phyloP scores from a whole-genome alignment of 1,140 invertebrate species.

The Bombus cullumanus region DNA sequence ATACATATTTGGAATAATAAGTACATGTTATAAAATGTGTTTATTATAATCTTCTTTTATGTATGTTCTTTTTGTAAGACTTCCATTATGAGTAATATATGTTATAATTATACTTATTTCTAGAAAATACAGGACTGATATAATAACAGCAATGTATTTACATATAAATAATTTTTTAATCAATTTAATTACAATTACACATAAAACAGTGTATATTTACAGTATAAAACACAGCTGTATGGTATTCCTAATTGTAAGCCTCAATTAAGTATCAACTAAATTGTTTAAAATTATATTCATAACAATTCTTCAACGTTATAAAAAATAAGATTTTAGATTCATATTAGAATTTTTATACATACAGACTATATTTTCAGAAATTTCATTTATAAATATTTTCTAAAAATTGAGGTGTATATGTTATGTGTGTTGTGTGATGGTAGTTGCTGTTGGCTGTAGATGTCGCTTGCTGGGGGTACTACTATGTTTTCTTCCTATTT shows the following conservation, averaged over 20 bases:
- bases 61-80: not conserved
- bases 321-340: not conserved
- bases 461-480: too few relatives aligned
- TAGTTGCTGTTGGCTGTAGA: too few relatives aligned
- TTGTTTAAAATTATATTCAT: not conserved
- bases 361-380: slow-evolving; percentile 6
- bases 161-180: slow-evolving; percentile 22
- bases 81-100: not conserved
- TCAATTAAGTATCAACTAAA: not conserved
- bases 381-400: slow-evolving; percentile 8
- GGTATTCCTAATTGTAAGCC: not conserved
- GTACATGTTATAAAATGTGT: slow-evolving; percentile 27
- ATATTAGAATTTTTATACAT: not conserved
- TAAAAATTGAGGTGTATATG: too few relatives aligned
- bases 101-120: slow-evolving; percentile 3
- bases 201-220: slow-evolving; percentile 26
- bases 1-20: slow-evolving; percentile 14
- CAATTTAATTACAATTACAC: not conserved
- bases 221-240: not conserved
- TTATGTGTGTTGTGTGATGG: too few relatives aligned
- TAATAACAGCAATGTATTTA: slow-evolving; percentile 8
- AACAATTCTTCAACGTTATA: not conserved
- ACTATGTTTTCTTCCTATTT: too few relatives aligned
- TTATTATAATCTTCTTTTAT: not conserved
- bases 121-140: not conserved